Base-by-base conservation (phyloP, 2,113 vertebrate genomes). In the Calonectris borealis region DNA sequence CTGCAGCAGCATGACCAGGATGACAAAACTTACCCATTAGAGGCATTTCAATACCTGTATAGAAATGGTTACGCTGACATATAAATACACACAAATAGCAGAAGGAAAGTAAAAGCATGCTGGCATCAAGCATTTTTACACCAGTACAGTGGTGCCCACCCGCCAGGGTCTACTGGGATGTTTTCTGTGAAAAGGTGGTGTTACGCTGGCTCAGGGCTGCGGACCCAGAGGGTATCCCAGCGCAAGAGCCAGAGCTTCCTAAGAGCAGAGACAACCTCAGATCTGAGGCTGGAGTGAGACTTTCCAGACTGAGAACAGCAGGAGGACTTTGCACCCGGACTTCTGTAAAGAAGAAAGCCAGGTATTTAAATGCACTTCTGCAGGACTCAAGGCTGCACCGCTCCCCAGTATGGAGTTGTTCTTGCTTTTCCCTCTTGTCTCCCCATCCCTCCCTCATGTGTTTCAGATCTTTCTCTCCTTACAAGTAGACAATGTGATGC, bases 381-480 rank as follows among this genome's bases (percentile, higher is more conserved):
- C 46, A 70, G 44, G 34, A 82, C 62, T 60, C 6, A 10, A 66
- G 21, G 7, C 24, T 40, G 7, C 19, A 66, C 3, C 0, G 6
- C 21, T 89, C 62, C 54, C 27, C 44, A 22, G 38, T 16, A 44
- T 0, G 0, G 16, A 5, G 2, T 7, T 70, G 68, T 57, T 66
- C 34, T n/a, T 90, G 46, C 31, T 78, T 77, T 75, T 4, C 24
- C 24, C 4, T 20, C 36, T 66, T 82, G 42, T 86, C 24, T 84
- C 26, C 44, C 32, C 3, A 4, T 71, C 57, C 24, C 11, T 91
- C 58, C 77, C 24, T 94, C 60, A 8, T 71, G 16, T 69, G 36
- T 95, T 96, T 97, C 81, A 93, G 84, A 78, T 87, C 52, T 78
- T 68, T 89, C 66, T 65, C 55, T 92, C 4, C 32, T 86, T 82